phyloP scores from a whole-genome alignment of 2,797 vertebrate species.

The Darevskia nairensis region DNA sequence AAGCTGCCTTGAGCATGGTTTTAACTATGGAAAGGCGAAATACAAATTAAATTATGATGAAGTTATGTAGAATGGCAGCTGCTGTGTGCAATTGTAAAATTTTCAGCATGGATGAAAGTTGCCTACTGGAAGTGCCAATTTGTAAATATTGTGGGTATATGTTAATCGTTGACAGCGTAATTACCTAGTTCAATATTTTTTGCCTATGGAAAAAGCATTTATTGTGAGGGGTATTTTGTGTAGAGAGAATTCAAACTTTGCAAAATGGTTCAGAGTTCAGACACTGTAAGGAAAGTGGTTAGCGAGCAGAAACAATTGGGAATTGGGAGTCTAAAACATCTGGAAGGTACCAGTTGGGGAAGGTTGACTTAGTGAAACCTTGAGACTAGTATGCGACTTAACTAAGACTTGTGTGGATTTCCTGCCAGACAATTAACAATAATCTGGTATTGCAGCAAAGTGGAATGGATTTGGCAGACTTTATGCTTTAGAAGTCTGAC shows the following conservation, averaged over 20 bases:
- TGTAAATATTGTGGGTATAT: not conserved
- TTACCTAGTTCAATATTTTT: not conserved
- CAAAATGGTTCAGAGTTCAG: not conserved
- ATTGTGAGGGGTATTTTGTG: not conserved
- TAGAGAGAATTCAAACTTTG: not conserved
- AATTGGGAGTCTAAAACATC: too few relatives aligned
- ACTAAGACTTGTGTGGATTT: not conserved
- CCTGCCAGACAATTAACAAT: not conserved
- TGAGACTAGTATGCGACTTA: constrained; percentile 1
- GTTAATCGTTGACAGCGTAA: not conserved
- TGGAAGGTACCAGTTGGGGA: too few relatives aligned
- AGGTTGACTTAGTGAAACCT: not conserved
- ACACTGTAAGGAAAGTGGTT: not conserved
- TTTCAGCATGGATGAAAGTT: not conserved
- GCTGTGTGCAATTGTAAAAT: not conserved
- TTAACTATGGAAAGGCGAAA: too few relatives aligned
- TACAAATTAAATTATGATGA: too few relatives aligned
- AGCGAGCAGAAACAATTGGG: not conserved
- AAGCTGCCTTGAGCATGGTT: too few relatives aligned
- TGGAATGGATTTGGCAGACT: not conserved
- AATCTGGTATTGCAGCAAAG: constrained; percentile 8
- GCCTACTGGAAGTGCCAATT: not conserved
- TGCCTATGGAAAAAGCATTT: not conserved
- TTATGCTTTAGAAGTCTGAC: constrained; percentile 8
- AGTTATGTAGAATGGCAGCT: not conserved